A percentile compares a stretch with the other conserved stretches of the same genome.
These are phyloP conservation scores for Heliconius charithonia DNA, from an alignment of 2,888 invertebrate genomes.

Conservation along the genomic window DNA sequence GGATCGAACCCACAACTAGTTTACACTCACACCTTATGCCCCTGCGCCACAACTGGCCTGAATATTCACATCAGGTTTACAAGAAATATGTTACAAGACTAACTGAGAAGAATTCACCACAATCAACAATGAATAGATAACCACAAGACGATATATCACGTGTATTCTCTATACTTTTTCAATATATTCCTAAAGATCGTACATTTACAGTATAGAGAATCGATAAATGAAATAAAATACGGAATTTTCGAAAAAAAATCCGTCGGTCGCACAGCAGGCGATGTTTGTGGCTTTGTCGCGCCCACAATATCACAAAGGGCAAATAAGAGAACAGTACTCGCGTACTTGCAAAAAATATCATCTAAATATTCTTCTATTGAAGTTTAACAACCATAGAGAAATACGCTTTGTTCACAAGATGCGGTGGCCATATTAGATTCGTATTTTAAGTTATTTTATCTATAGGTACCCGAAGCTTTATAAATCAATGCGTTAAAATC, in stretches of 20 bases:
- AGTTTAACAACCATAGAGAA: conserved; percentile 82
- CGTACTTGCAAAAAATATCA: conserved; percentile 72
- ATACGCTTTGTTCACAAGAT: conserved; percentile 70
- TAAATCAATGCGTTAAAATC: conserved; percentile 55
- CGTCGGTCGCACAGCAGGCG: conserved; percentile 77
- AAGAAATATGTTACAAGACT: conserved; percentile 50
- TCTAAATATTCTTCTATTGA: conserved; percentile 81
- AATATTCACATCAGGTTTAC: background rate
- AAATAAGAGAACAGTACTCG: conserved; percentile 80
- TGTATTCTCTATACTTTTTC: conserved; percentile 75
- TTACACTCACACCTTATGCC: no score
- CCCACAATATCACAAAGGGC: conserved; percentile 81
- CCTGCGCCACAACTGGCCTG: no score
- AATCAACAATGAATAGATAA: conserved; percentile 63
- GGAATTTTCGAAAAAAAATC: conserved; percentile 71
- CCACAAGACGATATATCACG: conserved; percentile 74
- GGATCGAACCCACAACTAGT: no score
- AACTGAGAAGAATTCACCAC: conserved; percentile 57
- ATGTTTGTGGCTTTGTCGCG: conserved; percentile 83
- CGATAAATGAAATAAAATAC: conserved; percentile 81
- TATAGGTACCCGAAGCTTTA: conserved; percentile 5
- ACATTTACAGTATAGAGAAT: conserved; percentile 66
- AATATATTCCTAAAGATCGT: conserved; percentile 51
- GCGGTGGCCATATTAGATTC: conserved; percentile 81
- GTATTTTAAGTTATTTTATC: conserved; percentile 60